These are phyloP conservation scores for Laupala kohalensis DNA, from an alignment of 1,140 invertebrate genomes.

Conservation along the genomic window DNA sequence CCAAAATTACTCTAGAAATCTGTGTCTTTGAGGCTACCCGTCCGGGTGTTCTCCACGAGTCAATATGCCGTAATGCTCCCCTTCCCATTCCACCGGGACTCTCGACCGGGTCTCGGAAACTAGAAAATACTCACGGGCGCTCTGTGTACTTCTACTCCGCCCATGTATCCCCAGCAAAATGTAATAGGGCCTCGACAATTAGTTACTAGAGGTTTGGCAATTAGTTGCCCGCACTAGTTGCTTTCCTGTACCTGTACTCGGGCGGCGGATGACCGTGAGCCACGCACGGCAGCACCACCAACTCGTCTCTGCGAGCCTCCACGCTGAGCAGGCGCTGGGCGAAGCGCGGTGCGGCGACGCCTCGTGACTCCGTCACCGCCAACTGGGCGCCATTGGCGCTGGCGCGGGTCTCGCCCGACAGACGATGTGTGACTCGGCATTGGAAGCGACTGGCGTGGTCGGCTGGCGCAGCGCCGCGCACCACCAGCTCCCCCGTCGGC, in stretches of 20 bases:
- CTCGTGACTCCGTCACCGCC: slow-evolving; percentile 17
- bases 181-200: no score
- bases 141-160: no score
- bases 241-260: slow-evolving; percentile 23
- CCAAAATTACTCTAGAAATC: no score
- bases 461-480: slow-evolving; percentile 23
- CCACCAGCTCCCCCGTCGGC: slow-evolving; percentile 28
- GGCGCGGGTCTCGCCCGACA: slow-evolving; percentile 27
- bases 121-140: no score
- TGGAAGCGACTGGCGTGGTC: slow-evolving; percentile 26
- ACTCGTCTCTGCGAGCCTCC: slow-evolving; percentile 3
- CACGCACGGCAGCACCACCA: slow-evolving; percentile 22
- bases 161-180: no score
- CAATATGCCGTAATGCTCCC: no score
- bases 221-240: no score
- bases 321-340: slow-evolving; percentile 12
- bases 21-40: no score
- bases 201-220: no score
- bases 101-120: no score
- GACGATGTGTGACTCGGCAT: slow-evolving; percentile 28
- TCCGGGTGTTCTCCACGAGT: no score
- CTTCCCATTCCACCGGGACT: no score
- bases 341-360: slow-evolving; percentile 2
- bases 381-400: slow-evolving; percentile 20
- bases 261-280: slow-evolving; percentile 29